Evolutionary conservation across 2,113 vertebrate genomes (phyloP), one percentile per base, ranked within the genome.

Genomic region (Pluvialis apricaria): DNA sequence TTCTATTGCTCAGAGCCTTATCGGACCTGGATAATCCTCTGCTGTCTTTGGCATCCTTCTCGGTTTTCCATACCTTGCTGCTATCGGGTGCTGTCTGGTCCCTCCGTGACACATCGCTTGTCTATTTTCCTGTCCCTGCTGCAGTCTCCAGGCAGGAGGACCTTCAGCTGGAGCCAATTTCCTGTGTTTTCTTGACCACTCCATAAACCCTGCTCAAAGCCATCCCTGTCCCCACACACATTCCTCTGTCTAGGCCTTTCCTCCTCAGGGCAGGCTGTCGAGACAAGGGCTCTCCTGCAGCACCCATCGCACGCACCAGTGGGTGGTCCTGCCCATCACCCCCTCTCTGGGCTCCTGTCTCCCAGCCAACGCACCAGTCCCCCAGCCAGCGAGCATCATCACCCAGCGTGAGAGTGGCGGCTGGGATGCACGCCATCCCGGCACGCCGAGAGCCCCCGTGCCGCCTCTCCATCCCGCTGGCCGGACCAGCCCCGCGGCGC

Each of bases 111-210:
- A 92, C 92, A 95, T 87, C 1, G 0, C 94, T 85, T 76, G 78
- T 92, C 94, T 96, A 19, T 93, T 92, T 95, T 82, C 82, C 78
- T 1, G 0, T 85, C 85, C 79, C 45, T 1, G 3, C 64, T 92
- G 71, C 89, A 73, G 80, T 83, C 91, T 81, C 86, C 2, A 1
- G 76, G 91, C 88, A 79, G 82, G 66, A 94, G 90, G 49, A 82
- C 91, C 88, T 92, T 94, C 95, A 97, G 76, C 92, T 90, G 94
- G 68, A 88, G 92, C 76, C 71, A 93, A 94, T 97, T 91, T 97
- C 95, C 95, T 95, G 72, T 96, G 91, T 95, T 95, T 96, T 93
- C 86, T 65, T 96, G 94, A 95, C 96, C 95, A 95, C 5, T 60
- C 49, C 79, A 61, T 96, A 94, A 96, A 93, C 95, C 40, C 90